A percentile compares a stretch with the other conserved stretches of the same genome.
Evolutionary conservation across 2,888 invertebrate genomes (phyloP).

Genomic region (Bugula neritina): DNA sequence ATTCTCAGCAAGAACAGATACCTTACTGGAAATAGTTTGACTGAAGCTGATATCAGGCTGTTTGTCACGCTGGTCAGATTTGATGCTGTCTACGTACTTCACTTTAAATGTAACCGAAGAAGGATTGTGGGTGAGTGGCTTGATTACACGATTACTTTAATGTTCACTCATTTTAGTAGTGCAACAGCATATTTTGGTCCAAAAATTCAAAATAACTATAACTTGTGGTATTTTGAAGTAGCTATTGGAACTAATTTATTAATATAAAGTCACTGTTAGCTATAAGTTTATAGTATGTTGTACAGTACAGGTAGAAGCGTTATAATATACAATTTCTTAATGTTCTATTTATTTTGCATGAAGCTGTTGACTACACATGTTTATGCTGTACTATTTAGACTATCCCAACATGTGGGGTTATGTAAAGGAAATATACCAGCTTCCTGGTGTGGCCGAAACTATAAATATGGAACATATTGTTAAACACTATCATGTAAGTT

Average conservation of each 20-base stretch:
- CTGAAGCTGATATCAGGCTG: constrained; percentile 48
- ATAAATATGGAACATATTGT: constrained; percentile 45
- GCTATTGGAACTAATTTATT: too few relatives aligned
- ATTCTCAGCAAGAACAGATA: constrained; percentile 41
- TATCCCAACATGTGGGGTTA: constrained; percentile 48
- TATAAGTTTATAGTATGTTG: too few relatives aligned
- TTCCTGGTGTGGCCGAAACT: constrained; percentile 39
- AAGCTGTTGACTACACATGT: too few relatives aligned
- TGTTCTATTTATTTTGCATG: too few relatives aligned
- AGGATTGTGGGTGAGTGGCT: constrained; percentile 32
- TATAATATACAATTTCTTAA: too few relatives aligned
- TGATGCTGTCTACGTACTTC: constrained; percentile 46
- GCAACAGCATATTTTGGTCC: too few relatives aligned
- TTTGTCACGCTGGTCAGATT: constrained; percentile 47
- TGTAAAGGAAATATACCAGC: constrained; percentile 44
- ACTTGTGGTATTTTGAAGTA: too few relatives aligned
- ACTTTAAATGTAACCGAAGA: constrained; percentile 49
- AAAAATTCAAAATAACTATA: too few relatives aligned
- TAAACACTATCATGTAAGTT: constrained; percentile 41
- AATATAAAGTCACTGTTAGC: too few relatives aligned
- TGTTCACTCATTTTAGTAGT: too few relatives aligned
- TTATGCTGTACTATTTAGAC: constrained; percentile 36
- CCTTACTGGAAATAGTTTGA: constrained; percentile 40
- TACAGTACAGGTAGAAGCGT: too few relatives aligned
- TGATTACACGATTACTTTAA: too few relatives aligned